These are phyloP conservation scores for Coreius guichenoti DNA, from an alignment of 2,797 vertebrate genomes.

Conservation along the genomic window DNA sequence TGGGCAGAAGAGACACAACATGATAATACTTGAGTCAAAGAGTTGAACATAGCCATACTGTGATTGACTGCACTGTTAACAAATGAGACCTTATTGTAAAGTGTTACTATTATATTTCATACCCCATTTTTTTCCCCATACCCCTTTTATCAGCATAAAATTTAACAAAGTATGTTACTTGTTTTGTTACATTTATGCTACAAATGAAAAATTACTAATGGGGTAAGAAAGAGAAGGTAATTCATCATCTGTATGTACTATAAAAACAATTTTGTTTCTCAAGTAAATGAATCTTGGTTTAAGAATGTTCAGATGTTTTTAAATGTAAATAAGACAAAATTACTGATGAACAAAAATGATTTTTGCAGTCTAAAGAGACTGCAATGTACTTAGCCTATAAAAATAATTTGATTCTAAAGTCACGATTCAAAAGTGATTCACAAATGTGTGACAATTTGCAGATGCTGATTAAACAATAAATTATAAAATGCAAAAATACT, in stretches of 20 bases:
- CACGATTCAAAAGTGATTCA: not conserved
- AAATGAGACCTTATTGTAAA: too few relatives aligned
- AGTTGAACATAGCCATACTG: not conserved
- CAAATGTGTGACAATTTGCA: not conserved
- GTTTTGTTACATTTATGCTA: not conserved
- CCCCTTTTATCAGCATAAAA: not conserved
- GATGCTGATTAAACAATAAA: conserved; percentile 5
- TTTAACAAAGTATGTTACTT: not conserved
- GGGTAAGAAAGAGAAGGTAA: not conserved
- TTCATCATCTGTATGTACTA: not conserved
- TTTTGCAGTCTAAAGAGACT: not conserved
- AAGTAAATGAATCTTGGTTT: not conserved
- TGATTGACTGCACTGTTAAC: conserved; percentile 4
- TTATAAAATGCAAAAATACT: not conserved
- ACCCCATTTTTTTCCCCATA: not conserved
- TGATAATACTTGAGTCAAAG: not conserved
- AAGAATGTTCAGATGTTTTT: not conserved
- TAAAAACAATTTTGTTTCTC: not conserved
- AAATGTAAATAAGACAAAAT: not conserved
- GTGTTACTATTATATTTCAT: not conserved
- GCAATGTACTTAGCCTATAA: not conserved
- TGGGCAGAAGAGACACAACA: not conserved
- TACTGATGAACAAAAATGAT: not conserved
- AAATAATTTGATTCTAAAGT: not conserved
- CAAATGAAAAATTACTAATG: not conserved